Conservation (phyloP, 2,797 vertebrate species). For the Luscinia megarhynchos region DNA sequence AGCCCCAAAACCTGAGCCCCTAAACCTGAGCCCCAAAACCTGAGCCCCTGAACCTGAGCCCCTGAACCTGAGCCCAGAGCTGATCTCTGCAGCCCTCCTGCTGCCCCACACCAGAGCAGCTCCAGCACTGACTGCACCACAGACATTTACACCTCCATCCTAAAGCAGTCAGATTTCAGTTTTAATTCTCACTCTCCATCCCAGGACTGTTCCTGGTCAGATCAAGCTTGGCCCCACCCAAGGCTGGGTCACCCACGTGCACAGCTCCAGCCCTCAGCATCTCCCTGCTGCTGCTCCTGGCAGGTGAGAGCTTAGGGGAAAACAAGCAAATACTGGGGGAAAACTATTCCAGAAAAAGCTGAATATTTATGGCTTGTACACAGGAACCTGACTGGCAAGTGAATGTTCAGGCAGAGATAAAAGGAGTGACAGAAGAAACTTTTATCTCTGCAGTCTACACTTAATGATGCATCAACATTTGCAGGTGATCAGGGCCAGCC, state of each 20-base stretch:
- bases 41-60: too few species aligned
- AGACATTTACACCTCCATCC: rapidly evolving
- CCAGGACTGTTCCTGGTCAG: neutral
- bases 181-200: neutral
- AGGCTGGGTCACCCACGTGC: neutral
- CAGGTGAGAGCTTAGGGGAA: neutral
- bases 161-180: neutral
- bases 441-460: neutral
- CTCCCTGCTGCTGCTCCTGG: neutral
- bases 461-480: constrained; percentile 24
- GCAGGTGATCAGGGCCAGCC: constrained; percentile 1
- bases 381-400: constrained; percentile 31
- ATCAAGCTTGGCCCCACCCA: neutral
- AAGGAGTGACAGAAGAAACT: constrained; percentile 23
- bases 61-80: too few species aligned
- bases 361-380: constrained; percentile 30
- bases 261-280: neutral
- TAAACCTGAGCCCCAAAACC: too few species aligned
- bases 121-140: neutral
- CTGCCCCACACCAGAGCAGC: neutral
- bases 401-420: constrained; percentile 35
- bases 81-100: neutral
- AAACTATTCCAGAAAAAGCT: constrained; percentile 28
- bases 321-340: neutral
- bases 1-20: too few species aligned